These are phyloP conservation scores for Pogonognathellus flavescens DNA, from an alignment of 1,140 invertebrate genomes.

Conservation along the genomic window DNA sequence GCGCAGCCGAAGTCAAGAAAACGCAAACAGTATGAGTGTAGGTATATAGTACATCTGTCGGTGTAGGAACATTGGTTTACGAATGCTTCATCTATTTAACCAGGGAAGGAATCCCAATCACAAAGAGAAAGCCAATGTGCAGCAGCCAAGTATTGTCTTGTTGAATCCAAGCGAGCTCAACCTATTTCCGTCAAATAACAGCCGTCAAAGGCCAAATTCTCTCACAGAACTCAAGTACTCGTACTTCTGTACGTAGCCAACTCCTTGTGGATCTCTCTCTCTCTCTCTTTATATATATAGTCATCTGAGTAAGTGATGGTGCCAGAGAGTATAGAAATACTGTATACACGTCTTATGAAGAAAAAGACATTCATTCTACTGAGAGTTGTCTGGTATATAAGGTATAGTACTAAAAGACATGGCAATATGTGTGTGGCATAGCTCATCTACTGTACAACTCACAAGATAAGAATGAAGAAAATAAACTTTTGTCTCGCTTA, in stretches of 20 bases:
- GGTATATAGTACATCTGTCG: too few relatives aligned
- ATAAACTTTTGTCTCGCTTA: constrained; percentile 46
- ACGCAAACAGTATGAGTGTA: too few relatives aligned
- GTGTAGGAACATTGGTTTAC: too few relatives aligned
- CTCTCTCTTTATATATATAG: background rate
- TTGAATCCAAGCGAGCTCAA: constrained; percentile 39
- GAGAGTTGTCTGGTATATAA: too few relatives aligned
- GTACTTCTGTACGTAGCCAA: background rate
- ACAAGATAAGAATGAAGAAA: constrained; percentile 29
- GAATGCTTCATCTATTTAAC: background rate
- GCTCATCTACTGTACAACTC: background rate
- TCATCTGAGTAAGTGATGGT: background rate
- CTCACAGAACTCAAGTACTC: constrained; percentile 14
- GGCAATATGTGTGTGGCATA: too few relatives aligned
- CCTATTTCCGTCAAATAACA: constrained; percentile 48
- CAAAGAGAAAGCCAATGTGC: constrained; percentile 21
- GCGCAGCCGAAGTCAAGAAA: too few relatives aligned
- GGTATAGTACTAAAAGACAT: too few relatives aligned
- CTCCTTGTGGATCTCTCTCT: too few relatives aligned
- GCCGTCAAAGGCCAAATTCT: constrained; percentile 49
- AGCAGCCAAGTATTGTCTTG: constrained; percentile 39
- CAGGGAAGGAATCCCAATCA: constrained; percentile 17
- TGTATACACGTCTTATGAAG: background rate
- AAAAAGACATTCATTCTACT: too few relatives aligned
- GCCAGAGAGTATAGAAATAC: background rate